phyloP scores from a whole-genome alignment of 2,113 vertebrate genomes.

The Pelecanus crispus region DNA sequence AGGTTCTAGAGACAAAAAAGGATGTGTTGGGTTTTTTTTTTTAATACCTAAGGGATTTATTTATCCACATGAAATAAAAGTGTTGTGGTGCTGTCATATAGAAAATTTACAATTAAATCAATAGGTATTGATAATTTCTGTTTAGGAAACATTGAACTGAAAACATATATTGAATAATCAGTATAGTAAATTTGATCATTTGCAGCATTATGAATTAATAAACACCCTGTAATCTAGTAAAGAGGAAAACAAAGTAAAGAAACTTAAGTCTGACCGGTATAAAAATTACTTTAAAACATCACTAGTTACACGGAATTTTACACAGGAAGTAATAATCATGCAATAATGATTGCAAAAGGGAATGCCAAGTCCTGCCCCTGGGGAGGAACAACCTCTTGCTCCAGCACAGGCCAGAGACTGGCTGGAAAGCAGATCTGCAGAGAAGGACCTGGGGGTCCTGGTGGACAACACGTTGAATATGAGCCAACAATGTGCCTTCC shows the following conservation, averaged over 20 bases:
- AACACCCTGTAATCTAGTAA: not conserved
- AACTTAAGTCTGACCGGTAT: not conserved
- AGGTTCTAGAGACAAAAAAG: not conserved
- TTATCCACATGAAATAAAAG: not conserved
- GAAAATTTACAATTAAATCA: not conserved
- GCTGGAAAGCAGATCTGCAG: not conserved
- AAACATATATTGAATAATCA: not conserved
- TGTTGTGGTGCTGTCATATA: not conserved
- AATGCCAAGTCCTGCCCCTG: not conserved
- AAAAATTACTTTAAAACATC: not conserved
- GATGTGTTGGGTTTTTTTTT: fast-evolving
- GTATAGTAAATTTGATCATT: not conserved
- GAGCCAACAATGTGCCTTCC: not conserved
- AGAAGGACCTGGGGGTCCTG: not conserved
- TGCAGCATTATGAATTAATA: not conserved
- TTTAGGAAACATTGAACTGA: not conserved
- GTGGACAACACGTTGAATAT: not conserved
- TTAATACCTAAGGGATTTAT: not conserved
- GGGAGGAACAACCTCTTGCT: not conserved
- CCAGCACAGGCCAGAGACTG: not conserved
- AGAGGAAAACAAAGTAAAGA: not conserved
- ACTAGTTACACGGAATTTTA: not conserved
- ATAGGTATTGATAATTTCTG: not conserved
- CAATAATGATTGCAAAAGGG: not conserved
- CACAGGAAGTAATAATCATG: not conserved